phyloP scores from a whole-genome alignment of 1,140 invertebrate genomes.

The Probaryconus sp. region DNA sequence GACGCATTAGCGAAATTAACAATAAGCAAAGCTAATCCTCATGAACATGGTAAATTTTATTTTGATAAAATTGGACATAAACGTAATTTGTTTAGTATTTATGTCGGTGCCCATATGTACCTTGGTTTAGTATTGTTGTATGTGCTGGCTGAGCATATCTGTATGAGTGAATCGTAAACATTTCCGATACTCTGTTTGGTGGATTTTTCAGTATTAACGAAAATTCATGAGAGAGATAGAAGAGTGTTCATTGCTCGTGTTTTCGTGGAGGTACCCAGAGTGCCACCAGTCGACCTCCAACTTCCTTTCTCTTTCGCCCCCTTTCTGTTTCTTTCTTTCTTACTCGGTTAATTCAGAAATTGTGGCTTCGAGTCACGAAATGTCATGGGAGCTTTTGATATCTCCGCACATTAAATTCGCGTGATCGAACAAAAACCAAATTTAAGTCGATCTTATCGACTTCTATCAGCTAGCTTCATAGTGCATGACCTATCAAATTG shows the following conservation, averaged over 20 bases:
- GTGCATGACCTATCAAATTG: not conserved
- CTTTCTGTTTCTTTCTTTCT: conserved; percentile 5
- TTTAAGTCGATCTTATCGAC: conserved; percentile 1
- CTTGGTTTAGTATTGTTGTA: conserved; percentile 78
- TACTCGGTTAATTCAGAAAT: no score
- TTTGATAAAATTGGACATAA: no score
- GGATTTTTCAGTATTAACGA: conserved; percentile 11
- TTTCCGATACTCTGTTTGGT: conserved; percentile 16
- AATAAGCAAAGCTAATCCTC: no score
- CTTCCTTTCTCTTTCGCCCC: conserved; percentile 34
- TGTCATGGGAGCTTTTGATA: conserved; percentile 56
- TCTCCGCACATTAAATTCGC: conserved; percentile 47
- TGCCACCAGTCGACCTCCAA: conserved; percentile 42
- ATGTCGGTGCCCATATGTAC: conserved; percentile 72
- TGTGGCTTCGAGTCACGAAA: conserved; percentile 64
- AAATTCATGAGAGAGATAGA: conserved; percentile 14
- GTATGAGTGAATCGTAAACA: conserved; percentile 60
- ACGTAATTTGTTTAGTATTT: conserved; percentile 44
- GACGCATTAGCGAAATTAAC: no score
- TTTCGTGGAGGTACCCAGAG: conserved; percentile 34
- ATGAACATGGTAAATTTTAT: no score
- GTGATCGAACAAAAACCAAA: conserved; percentile 44
- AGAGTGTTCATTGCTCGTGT: conserved; percentile 26
- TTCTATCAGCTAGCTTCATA: conserved; percentile 2
- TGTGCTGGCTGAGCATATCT: conserved; percentile 77